Evolutionary conservation across 1,140 invertebrate species (phyloP).

Genomic region (Drosophila mauritiana): DNA sequence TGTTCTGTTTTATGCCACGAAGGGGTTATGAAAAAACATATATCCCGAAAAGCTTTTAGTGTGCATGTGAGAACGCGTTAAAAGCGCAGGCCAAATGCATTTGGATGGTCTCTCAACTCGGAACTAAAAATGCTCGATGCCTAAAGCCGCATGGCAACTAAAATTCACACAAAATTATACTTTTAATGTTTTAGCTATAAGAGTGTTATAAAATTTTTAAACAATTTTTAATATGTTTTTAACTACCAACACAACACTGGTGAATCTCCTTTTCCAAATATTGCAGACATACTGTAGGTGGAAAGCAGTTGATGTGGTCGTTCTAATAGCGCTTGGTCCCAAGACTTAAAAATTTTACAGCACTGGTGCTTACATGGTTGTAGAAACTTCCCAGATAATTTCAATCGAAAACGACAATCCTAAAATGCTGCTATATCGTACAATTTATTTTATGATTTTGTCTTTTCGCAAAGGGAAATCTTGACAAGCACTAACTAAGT

Average conservation of each 20-base stretch:
- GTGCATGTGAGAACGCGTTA: constrained; percentile 37
- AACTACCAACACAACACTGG: no score
- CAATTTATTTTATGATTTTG: no score
- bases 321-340: no score
- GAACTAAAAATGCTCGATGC: constrained; percentile 22
- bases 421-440: no score
- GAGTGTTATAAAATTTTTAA: constrained; percentile 71
- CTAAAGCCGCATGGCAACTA: constrained; percentile 13
- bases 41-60: constrained; percentile 74
- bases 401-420: no score
- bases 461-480: constrained; percentile 86
- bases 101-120: constrained; percentile 25
- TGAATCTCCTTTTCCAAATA: no score
- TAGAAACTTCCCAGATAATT: no score
- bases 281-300: no score
- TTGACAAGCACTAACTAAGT: constrained; percentile 5
- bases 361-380: no score
- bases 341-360: no score
- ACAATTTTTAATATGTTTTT: not conserved
- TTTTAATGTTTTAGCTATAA: not conserved
- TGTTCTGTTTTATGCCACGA: constrained; percentile 67
- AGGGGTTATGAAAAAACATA: constrained; percentile 66
- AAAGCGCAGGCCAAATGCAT: constrained; percentile 59
- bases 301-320: no score
- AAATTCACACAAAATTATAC: not conserved